A percentile compares a stretch with the other conserved stretches of the same genome.
Conservation (phyloP, 2,797 vertebrate genomes). For the Acrocephalus scirpaceus region DNA sequence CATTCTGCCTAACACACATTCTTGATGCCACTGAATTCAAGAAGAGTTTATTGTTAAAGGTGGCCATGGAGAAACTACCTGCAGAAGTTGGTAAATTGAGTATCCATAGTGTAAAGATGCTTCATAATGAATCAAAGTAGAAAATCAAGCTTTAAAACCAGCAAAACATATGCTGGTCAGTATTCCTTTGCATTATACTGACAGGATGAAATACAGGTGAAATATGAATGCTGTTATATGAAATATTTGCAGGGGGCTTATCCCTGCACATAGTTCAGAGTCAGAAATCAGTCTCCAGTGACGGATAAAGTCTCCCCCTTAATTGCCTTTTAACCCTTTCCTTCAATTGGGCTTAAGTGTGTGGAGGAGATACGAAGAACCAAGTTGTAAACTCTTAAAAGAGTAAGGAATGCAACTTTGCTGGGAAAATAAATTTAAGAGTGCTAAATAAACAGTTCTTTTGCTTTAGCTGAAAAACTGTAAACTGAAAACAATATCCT, state of each 20-base stretch:
- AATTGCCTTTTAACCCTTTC: too few relatives aligned
- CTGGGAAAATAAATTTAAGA: too few relatives aligned
- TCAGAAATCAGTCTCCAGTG: too few relatives aligned
- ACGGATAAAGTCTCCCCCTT: too few relatives aligned
- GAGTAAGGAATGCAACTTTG: too few relatives aligned
- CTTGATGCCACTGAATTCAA: not conserved
- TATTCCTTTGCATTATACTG: not conserved
- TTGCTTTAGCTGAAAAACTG: not conserved
- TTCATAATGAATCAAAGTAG: not conserved
- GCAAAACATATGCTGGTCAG: not conserved
- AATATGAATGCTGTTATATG: not conserved
- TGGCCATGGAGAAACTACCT: not conserved
- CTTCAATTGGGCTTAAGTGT: too few relatives aligned
- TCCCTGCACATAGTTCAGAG: too few relatives aligned
- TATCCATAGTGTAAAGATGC: not conserved
- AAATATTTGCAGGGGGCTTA: too few relatives aligned
- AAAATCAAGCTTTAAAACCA: not conserved
- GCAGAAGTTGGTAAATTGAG: not conserved
- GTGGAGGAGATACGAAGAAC: too few relatives aligned
- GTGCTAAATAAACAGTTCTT: not conserved
- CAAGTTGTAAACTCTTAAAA: too few relatives aligned
- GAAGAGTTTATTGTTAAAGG: not conserved
- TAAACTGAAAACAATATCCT: not conserved
- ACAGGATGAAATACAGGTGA: not conserved
- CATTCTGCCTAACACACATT: not conserved